Base-by-base conservation (phyloP, 1,140 invertebrate species). In the roundworm (Caenorhabditis elegans) region DNA sequence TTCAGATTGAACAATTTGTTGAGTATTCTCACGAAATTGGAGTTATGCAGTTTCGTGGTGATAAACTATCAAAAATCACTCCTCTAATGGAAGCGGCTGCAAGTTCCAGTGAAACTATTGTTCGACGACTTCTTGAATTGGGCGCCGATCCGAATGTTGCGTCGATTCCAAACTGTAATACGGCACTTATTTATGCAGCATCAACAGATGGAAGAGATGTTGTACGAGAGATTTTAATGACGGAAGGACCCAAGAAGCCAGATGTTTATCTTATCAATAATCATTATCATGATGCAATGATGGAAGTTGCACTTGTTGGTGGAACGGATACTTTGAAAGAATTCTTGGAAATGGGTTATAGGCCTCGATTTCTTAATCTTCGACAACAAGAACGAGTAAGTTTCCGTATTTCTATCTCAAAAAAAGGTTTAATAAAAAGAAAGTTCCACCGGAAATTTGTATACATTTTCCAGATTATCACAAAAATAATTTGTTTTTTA, bases 41-140 rank as follows among this genome's bases (percentile, higher is more conserved):
- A 39, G 22, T 11, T 22, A 2, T 70, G 26, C 17, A 70, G 22
- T 70, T 70, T 17, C 34, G 39, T 39, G 60, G 34, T 13, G 15
- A 19, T 6, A 36, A 70, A 3, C 60, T 70, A 8, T 70, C 60
- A 10, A 43, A 11, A 39, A 39, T 98, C 90, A 98, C 96, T 60
- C 95, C 96, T 53, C 92, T 99, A 46, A 98, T 98, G 95, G 98
- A 98, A 92, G 96, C 96, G 49, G 98, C 96, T 90, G 96, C 96
- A 85, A 95, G 95, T 88, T 97, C 97, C 3, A 95, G 98, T 91
- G 94, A 94, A 87, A 94, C 96, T 84, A 95, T 96, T 83, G 96
- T 98, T 24, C 87, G 90, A 85, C 94, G 94, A 76, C 91, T 99
- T 60, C 92, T 99, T 34, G 94, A 96, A 86, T 93, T 93, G 87